phyloP scores from a whole-genome alignment of 2,888 invertebrate genomes.

The Sphecodes monilicornis region DNA sequence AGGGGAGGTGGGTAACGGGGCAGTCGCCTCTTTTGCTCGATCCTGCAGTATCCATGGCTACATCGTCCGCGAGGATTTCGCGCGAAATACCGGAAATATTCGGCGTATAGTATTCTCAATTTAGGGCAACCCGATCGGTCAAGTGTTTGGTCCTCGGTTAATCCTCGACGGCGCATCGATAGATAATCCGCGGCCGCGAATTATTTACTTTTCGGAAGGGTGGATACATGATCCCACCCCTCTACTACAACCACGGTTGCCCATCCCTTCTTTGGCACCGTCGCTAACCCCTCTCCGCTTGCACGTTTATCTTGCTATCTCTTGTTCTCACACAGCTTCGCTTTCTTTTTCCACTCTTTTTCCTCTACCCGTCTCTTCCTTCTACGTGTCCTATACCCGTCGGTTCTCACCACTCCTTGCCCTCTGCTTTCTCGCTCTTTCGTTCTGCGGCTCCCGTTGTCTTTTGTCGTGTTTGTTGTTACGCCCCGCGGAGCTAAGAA shows the following conservation, averaged over 20 bases:
- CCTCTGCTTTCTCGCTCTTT: not conserved
- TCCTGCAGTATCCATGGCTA: constrained; percentile 79
- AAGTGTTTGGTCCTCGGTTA: constrained; percentile 21
- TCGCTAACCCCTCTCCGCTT: constrained; percentile 26
- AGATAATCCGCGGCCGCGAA: constrained; percentile 39
- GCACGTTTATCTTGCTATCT: constrained; percentile 32
- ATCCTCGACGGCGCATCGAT: constrained; percentile 24
- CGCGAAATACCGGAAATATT: constrained; percentile 69
- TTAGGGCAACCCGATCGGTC: constrained; percentile 17
- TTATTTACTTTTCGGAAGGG: constrained; percentile 57
- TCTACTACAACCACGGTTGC: constrained; percentile 44
- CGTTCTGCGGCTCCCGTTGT: not conserved
- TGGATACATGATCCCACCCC: constrained; percentile 63
- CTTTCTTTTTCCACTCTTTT: not conserved
- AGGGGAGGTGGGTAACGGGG: constrained; percentile 72
- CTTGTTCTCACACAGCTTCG: not conserved
- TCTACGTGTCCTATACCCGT: not conserved
- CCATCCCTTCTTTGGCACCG: constrained; percentile 46
- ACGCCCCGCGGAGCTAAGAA: not conserved
- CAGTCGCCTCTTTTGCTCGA: constrained; percentile 73
- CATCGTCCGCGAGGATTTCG: constrained; percentile 75
- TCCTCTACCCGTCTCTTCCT: not conserved
- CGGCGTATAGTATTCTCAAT: constrained; percentile 49
- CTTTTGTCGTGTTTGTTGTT: not conserved
- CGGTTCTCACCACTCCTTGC: not conserved